Percentiles rank a stretch among this genome's conserved stretches.
Conservation (phyloP, 2,113 vertebrate genomes). For the Notarius quadriscutis region DNA sequence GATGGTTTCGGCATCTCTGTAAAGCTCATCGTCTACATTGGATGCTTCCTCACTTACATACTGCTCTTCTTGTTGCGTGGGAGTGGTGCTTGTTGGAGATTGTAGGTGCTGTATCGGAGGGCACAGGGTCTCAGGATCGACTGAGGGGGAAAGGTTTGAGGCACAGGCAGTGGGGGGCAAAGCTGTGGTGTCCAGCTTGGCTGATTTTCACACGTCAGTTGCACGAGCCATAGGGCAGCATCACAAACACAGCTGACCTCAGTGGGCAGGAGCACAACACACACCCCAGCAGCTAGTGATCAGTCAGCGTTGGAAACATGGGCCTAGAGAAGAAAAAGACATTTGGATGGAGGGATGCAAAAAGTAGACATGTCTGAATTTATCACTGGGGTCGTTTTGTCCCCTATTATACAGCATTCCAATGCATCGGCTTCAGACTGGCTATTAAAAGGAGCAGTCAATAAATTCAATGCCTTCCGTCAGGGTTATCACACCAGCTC, state of each 20-base stretch:
- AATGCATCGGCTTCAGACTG: not conserved
- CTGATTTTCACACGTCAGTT: slow-evolving; percentile 82
- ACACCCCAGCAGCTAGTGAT: not conserved
- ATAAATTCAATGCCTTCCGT: slow-evolving; percentile 6
- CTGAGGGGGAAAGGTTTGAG: slow-evolving; percentile 68
- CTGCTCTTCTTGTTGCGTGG: slow-evolving; percentile 79
- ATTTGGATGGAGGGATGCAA: not conserved
- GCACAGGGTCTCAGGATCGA: slow-evolving; percentile 59
- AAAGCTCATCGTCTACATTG: slow-evolving; percentile 68
- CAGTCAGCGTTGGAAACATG: slow-evolving; percentile 18
- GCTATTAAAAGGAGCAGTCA: slow-evolving; percentile 15
- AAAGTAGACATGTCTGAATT: not conserved
- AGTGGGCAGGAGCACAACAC: slow-evolving; percentile 43
- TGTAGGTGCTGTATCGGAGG: slow-evolving; percentile 39
- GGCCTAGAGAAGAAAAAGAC: not conserved
- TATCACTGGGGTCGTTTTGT: not conserved
- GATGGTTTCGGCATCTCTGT: slow-evolving; percentile 95
- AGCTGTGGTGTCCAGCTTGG: slow-evolving; percentile 94
- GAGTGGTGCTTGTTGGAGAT: slow-evolving; percentile 68
- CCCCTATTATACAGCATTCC: not conserved
- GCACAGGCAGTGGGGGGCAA: slow-evolving; percentile 79
- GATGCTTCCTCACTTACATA: slow-evolving; percentile 83
- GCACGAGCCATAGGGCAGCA: slow-evolving; percentile 81
- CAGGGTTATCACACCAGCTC: not conserved
- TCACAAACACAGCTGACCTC: slow-evolving; percentile 61